Evolutionary conservation across 2,888 invertebrate genomes (phyloP), one percentile per base, ranked within the genome.

Genomic region (Achlya flavicornis): DNA sequence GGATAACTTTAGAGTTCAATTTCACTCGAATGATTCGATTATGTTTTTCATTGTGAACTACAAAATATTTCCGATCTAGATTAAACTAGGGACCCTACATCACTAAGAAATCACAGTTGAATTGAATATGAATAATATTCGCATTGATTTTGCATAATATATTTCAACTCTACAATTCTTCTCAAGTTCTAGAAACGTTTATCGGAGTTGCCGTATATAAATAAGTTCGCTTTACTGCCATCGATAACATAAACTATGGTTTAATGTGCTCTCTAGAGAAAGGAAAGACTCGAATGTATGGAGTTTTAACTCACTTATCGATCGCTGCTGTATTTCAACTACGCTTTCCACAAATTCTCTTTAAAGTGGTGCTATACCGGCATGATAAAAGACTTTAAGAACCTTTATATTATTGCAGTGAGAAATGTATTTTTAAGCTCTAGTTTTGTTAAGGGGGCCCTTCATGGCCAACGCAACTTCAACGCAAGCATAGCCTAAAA

Each of bases 291-390:
- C 19, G 53, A 53, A 53, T 53, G 53, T 53, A 53, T 53, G 19
- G n/a, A 53, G 53, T 8, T 53, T 53, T 53, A 53, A 53, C 53
- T 53, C 16, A 53, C 19, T 16, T 48, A 48, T 48, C n/a, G 48
- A 16, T 48, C 48, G 16, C 16, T 16, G 16, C 48, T 16, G 48
- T 48, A 48, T 48, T 48, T 48, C 48, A 48, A 48, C 48, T 41
- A 41, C 41, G 48, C 48, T 48, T 48, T n/a, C 48, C 48, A 48
- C 48, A 48, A 48, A 48, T 48, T 48, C 48, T 14, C 43, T 48
- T 48, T 48, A 48, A 48, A 48, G 48, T 48, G 48, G 16, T n/a
- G 46, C 48, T n/a, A n/a, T 19, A n/a, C 53, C 10, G 48, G 16
- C n/a, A 48, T 48, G 48, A 48, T 48, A 48, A 48, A 48, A 16